These are phyloP conservation scores for Boleophthalmus pectinirostris DNA, from an alignment of 2,113 vertebrate genomes.

Conservation along the genomic window DNA sequence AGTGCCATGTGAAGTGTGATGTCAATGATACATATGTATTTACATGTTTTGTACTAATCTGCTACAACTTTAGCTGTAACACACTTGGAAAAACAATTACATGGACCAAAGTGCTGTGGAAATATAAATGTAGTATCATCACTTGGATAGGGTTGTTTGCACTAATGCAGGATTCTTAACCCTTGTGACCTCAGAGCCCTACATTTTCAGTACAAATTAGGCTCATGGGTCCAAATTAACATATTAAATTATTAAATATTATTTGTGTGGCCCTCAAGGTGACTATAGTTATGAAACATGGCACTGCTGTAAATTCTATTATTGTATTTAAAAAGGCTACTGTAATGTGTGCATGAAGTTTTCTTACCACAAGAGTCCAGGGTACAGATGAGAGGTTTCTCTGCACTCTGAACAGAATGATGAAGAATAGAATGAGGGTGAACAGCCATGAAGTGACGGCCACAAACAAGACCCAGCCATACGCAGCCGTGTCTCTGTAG, in stretches of 20 bases:
- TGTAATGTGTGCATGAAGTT: background rate
- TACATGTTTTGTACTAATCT: background rate
- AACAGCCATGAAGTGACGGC: conserved; percentile 87
- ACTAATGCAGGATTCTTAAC: background rate
- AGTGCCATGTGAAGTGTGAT: background rate
- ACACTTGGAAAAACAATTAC: background rate
- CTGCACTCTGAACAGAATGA: conserved; percentile 78
- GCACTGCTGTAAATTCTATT: too few species aligned
- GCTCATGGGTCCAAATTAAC: too few species aligned
- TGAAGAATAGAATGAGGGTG: conserved; percentile 81
- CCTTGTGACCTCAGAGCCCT: background rate
- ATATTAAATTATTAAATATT: too few species aligned
- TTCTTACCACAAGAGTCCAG: conserved; percentile 85
- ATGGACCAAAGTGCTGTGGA: too few species aligned
- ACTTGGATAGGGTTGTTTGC: background rate
- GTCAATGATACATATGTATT: background rate
- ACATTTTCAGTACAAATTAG: background rate
- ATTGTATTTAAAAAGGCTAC: background rate
- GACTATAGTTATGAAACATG: too few species aligned
- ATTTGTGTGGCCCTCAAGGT: too few species aligned
- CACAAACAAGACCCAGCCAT: conserved; percentile 94
- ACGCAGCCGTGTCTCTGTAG: conserved; percentile 51
- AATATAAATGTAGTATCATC: too few species aligned
- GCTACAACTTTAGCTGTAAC: background rate
- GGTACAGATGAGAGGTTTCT: conserved; percentile 75